Conservation (phyloP, 2,888 invertebrate genomes). For the Phania funesta region DNA sequence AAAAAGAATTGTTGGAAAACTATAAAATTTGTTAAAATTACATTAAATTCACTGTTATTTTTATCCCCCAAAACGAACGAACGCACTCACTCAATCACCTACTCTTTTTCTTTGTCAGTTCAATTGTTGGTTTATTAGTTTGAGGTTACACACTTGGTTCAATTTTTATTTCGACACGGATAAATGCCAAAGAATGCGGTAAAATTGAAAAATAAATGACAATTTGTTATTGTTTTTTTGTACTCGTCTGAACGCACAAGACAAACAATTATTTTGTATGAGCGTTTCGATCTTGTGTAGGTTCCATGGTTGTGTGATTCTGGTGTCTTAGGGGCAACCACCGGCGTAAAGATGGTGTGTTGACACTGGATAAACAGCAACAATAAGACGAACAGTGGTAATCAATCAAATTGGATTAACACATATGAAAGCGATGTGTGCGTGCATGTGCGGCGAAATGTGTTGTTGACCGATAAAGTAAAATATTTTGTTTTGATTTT, state of each 20-base stretch:
- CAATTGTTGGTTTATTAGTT: conserved; percentile 37
- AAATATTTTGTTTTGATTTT: not conserved
- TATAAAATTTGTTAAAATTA: conserved; percentile 19
- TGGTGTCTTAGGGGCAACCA: conserved; percentile 43
- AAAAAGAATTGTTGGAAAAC: not conserved
- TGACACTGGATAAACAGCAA: conserved; percentile 56
- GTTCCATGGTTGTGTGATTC: conserved; percentile 37
- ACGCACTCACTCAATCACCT: not conserved
- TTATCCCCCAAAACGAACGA: not conserved
- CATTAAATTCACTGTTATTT: conserved; percentile 30
- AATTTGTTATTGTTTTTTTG: conserved; percentile 34
- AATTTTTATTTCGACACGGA: conserved; percentile 56
- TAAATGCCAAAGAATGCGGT: conserved; percentile 59
- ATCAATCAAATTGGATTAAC: conserved; percentile 58
- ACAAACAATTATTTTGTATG: conserved; percentile 12
- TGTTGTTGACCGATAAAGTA: conserved; percentile 36
- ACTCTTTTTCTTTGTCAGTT: conserved; percentile 2
- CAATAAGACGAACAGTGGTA: conserved; percentile 31
- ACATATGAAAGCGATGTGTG: conserved; percentile 6
- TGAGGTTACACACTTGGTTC: conserved; percentile 51
- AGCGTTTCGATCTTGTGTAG: not conserved
- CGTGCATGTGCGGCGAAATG: not conserved
- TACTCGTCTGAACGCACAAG: not conserved
- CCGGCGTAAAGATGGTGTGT: conserved; percentile 26
- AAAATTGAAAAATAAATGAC: conserved; percentile 52